A percentile compares a stretch with the other conserved stretches of the same genome.
Evolutionary conservation across 92 coral and sea anemone species (phyloP).

Genomic region (Umimayanthus kanabou): DNA sequence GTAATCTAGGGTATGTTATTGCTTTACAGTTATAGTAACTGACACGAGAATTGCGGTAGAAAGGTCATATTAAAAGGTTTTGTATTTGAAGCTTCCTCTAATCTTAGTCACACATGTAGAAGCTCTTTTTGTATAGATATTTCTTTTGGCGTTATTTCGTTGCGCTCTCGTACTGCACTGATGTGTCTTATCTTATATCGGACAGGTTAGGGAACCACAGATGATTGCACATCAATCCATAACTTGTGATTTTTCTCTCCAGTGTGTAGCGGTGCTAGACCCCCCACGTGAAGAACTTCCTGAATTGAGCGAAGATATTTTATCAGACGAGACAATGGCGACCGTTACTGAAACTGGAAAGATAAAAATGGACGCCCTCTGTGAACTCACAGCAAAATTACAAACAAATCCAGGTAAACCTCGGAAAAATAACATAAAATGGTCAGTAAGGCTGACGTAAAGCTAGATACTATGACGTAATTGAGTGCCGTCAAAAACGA

Average conservation of each 20-base stretch:
- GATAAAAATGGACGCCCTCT: conserved; percentile 85
- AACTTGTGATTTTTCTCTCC: not conserved
- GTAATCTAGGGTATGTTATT: not conserved
- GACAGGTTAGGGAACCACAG: not conserved
- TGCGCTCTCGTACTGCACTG: not conserved
- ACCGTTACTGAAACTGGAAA: conserved; percentile 58
- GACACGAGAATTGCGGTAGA: not conserved
- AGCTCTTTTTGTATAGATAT: too few species aligned
- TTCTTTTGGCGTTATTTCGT: not conserved
- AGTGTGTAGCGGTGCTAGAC: conserved; percentile 29
- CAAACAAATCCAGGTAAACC: conserved; percentile 68
- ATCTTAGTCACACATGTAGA: not conserved
- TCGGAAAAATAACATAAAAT: not conserved
- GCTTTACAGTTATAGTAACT: not conserved
- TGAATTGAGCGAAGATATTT: conserved; percentile 43
- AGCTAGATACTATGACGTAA: not conserved
- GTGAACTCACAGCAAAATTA: conserved; percentile 84
- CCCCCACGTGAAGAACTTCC: conserved; percentile 37
- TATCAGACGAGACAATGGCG: conserved; percentile 67
- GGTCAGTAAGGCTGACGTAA: not conserved
- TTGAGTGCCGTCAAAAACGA: not conserved
- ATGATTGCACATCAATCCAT: not conserved
- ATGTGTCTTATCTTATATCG: not conserved
- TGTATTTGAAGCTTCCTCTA: not conserved
- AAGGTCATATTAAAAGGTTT: not conserved